phyloP scores from a whole-genome alignment of 2,888 invertebrate species.

The Scaeva pyrastri region DNA sequence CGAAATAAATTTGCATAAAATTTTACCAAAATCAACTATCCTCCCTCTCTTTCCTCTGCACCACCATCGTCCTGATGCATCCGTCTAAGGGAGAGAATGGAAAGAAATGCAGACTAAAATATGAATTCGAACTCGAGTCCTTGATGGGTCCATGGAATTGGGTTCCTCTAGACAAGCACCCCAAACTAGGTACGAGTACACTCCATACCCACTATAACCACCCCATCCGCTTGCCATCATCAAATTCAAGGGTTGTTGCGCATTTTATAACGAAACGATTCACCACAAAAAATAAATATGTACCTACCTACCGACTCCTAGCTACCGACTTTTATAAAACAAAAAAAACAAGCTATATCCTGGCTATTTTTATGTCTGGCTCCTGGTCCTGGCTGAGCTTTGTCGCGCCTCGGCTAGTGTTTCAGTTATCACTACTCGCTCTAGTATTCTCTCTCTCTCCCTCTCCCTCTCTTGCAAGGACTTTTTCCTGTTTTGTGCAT shows the following conservation, averaged over 20 bases:
- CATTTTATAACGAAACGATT: constrained; percentile 65
- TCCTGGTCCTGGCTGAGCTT: neutral
- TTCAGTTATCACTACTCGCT: constrained; percentile 7
- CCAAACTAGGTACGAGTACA: neutral
- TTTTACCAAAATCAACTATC: constrained; percentile 57
- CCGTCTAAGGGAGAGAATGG: too few relatives aligned
- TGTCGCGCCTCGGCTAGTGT: neutral
- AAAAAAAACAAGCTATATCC: constrained; percentile 36
- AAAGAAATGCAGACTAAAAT: neutral
- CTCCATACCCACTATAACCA: too few relatives aligned
- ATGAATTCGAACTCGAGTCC: neutral
- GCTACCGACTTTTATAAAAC: too few relatives aligned
- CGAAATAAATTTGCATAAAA: constrained; percentile 74
- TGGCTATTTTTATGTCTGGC: constrained; percentile 36
- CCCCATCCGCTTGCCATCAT: neutral
- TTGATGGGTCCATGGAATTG: neutral
- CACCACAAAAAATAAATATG: constrained; percentile 30
- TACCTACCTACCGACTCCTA: too few relatives aligned
- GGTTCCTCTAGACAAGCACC: neutral
- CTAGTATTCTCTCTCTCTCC: neutral
- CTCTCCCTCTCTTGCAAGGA: constrained; percentile 5
- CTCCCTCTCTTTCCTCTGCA: neutral
- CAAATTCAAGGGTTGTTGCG: constrained; percentile 68
- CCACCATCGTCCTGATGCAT: too few relatives aligned
- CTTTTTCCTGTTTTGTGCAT: constrained; percentile 65